These are phyloP conservation scores for Drosophila sturtevanti DNA, from an alignment of 1,140 invertebrate genomes.

Conservation along the genomic window DNA sequence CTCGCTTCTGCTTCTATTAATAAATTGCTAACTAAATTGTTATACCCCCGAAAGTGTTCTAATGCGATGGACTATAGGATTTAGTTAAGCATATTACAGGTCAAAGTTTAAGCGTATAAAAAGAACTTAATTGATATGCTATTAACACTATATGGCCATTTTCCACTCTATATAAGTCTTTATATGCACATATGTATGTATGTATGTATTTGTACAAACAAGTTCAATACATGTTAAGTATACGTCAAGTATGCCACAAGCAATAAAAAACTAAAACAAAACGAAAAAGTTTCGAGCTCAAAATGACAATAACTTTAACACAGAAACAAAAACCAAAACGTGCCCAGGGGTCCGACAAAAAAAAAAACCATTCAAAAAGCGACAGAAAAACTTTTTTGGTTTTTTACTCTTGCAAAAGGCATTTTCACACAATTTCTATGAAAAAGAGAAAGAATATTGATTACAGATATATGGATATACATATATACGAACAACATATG, in stretches of 20 bases:
- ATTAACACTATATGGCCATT: conserved; percentile 48
- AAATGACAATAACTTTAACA: conserved; percentile 10
- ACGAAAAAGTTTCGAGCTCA: conserved; percentile 37
- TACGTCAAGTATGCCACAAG: conserved; percentile 31
- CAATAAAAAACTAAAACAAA: conserved; percentile 41
- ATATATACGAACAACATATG: too few relatives aligned
- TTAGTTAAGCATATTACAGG: not conserved
- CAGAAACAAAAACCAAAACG: conserved; percentile 46
- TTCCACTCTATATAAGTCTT: too few relatives aligned
- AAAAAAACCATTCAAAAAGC: conserved; percentile 32
- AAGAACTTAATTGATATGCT: conserved; percentile 61
- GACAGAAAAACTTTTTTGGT: conserved; percentile 58
- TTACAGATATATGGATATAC: too few relatives aligned
- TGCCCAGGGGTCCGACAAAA: conserved; percentile 47
- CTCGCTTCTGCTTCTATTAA: not conserved
- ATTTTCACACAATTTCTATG: too few relatives aligned
- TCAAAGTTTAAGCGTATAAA: conserved; percentile 20
- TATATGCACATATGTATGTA: not conserved
- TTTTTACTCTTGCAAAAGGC: conserved; percentile 14
- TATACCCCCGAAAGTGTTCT: too few relatives aligned
- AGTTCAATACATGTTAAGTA: conserved; percentile 45
- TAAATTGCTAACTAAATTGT: conserved; percentile 14
- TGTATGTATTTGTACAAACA: not conserved
- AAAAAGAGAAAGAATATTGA: too few relatives aligned
- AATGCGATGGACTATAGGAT: not conserved